phyloP scores from a whole-genome alignment of 2,888 invertebrate genomes.

The Cristatella mucedo region DNA sequence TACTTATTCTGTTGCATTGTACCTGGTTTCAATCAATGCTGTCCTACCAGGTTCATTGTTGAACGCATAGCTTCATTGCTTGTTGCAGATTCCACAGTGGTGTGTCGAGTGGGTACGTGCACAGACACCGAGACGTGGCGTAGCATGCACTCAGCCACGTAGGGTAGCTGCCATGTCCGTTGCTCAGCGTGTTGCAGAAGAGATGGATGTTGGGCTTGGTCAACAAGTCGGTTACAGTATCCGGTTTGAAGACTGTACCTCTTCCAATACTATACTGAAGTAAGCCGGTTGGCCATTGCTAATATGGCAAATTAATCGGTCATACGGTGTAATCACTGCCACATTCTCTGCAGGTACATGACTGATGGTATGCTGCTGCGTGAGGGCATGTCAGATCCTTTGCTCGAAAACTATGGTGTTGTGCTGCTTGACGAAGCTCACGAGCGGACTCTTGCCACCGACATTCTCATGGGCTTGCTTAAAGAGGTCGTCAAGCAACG shows the following conservation, averaged over 20 bases:
- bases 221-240: constrained; percentile 90
- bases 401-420: constrained; percentile 87
- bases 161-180: constrained; percentile 99
- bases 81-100: constrained; percentile 73
- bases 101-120: constrained; percentile 39
- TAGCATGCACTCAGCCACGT: constrained; percentile 90
- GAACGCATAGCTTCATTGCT: background rate
- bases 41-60: too few relatives aligned
- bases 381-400: constrained; percentile 97
- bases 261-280: constrained; percentile 79
- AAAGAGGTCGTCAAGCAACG: constrained; percentile 91
- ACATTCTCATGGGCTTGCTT: constrained; percentile 90
- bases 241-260: constrained; percentile 96
- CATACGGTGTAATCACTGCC: too few relatives aligned
- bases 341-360: constrained; percentile 77
- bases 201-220: constrained; percentile 88
- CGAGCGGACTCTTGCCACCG: constrained; percentile 92
- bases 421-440: constrained; percentile 95
- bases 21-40: too few relatives aligned
- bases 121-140: constrained; percentile 48
- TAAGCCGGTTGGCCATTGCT: constrained; percentile 42
- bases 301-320: too few relatives aligned
- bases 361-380: constrained; percentile 98
- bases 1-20: too few relatives aligned
- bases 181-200: constrained; percentile 93